Evolutionary conservation across 2,888 invertebrate genomes (phyloP), one percentile per base, ranked within the genome.

Genomic region (Hipparchia semele): DNA sequence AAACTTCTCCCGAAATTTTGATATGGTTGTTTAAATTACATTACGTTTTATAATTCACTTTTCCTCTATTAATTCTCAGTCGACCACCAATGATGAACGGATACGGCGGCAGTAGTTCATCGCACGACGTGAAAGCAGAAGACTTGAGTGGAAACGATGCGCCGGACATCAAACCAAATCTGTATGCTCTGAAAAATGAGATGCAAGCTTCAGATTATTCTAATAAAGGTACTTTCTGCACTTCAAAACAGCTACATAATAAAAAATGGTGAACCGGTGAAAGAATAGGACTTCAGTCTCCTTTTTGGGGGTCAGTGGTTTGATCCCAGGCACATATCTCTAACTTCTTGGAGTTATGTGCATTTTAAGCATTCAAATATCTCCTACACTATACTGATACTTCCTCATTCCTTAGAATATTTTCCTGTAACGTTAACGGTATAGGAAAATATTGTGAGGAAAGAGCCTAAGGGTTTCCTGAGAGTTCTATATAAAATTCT

Each of bases 191-290:
- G 74, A 94, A 94, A 81, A 91, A 89, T 74, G 94, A 94, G 81
- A 90, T 94, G 88, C 93, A 94, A 68, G 92, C 94, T 9, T 90
- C 94, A 3, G 93, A 94, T 79, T 94, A 93, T 80, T 93, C 94
- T 72, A 91, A 93, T 79, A 92, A 93, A 89, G 93, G 93, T 93
- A 85, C 23, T n/a, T 51, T 8, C n/a, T 46, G 3, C 2, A 12
- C 33, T 65, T 53, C 33, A 2, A 46, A 6, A n/a, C 46, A 62
- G 7, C 6, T 46, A 39, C 6, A 9, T 8, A 23, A 59, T 1
- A 65, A 10, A 7, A 9, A 23, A 1, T 23, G 23, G 6, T 49
- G 49, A 62, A 49, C 23, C 23, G 23, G 23, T 23, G 23, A 23
- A 23, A 23, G 23, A 23, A 23, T 23, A 23, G 23, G 23, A 23